These are phyloP conservation scores for Struthidea cinerea DNA, from an alignment of 2,113 vertebrate genomes.

Conservation along the genomic window DNA sequence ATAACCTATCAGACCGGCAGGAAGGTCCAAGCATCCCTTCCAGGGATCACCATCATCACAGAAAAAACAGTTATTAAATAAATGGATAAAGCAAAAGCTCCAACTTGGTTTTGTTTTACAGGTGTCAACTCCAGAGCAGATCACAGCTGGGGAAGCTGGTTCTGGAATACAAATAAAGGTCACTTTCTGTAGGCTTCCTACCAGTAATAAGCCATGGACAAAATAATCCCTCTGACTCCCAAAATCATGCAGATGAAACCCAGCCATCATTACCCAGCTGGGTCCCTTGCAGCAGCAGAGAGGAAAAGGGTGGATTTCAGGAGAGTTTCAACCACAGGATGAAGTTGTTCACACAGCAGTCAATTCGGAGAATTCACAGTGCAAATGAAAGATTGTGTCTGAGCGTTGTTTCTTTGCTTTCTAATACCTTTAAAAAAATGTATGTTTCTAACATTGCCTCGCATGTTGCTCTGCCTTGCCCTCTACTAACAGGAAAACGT, in stretches of 20 bases:
- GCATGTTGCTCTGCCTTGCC: neutral
- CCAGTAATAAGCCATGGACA: neutral
- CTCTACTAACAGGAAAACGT: neutral
- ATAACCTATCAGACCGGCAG: neutral
- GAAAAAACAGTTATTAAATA: neutral
- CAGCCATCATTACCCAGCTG: neutral
- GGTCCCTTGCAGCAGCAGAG: neutral
- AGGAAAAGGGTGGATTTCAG: neutral
- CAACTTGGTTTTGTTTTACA: neutral
- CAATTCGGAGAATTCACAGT: neutral
- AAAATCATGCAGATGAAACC: neutral
- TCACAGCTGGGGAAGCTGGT: neutral
- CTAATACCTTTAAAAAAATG: neutral
- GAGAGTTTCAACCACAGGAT: neutral
- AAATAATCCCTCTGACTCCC: neutral
- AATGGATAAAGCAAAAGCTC: neutral
- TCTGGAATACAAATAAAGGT: conserved; percentile 11
- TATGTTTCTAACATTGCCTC: neutral
- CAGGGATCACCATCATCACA: neutral
- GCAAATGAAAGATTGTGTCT: neutral
- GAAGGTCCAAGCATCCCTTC: neutral
- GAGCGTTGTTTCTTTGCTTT: neutral
- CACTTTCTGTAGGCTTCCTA: neutral
- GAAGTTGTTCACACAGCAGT: neutral
- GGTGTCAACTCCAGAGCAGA: neutral